Percentiles rank a stretch among this genome's conserved stretches.
Conservation (phyloP, 2,113 vertebrate species). For the Aix galericulata region DNA sequence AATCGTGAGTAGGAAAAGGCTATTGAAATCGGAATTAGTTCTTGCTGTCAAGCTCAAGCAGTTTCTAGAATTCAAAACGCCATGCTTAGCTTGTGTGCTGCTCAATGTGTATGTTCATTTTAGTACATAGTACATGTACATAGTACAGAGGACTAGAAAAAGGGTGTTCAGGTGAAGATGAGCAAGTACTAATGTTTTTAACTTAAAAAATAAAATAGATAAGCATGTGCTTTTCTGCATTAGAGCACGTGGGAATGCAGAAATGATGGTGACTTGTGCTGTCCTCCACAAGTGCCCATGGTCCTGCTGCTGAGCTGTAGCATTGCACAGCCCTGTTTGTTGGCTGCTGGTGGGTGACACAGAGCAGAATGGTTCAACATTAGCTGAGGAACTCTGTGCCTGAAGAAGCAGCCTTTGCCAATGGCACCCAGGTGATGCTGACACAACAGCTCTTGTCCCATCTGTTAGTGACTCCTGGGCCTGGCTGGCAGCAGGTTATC, state of each 20-base stretch:
- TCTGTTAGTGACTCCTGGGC: neutral
- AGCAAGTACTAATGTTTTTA: neutral
- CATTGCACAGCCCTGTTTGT: neutral
- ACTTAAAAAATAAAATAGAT: neutral
- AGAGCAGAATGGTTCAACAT: neutral
- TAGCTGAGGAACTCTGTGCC: neutral
- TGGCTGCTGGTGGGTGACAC: neutral
- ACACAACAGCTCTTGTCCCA: neutral
- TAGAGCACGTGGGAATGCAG: fast-evolving
- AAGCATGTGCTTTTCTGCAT: neutral
- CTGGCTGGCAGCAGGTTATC: neutral
- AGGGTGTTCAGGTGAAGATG: neutral
- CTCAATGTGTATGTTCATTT: neutral
- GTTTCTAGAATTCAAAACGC: neutral
- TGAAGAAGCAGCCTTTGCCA: no score
- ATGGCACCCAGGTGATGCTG: neutral
- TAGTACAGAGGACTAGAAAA: neutral
- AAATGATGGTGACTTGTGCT: neutral
- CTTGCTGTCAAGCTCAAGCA: neutral
- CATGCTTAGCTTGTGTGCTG: neutral
- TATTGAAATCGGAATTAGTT: neutral
- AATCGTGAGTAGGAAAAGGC: neutral
- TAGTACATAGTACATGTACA: neutral
- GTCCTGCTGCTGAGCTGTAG: neutral
- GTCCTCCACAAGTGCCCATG: neutral